Percentiles rank a stretch among this genome's conserved stretches.
These are phyloP conservation scores for Portunus trituberculatus DNA, from an alignment of 1,140 invertebrate species.

Conservation along the genomic window DNA sequence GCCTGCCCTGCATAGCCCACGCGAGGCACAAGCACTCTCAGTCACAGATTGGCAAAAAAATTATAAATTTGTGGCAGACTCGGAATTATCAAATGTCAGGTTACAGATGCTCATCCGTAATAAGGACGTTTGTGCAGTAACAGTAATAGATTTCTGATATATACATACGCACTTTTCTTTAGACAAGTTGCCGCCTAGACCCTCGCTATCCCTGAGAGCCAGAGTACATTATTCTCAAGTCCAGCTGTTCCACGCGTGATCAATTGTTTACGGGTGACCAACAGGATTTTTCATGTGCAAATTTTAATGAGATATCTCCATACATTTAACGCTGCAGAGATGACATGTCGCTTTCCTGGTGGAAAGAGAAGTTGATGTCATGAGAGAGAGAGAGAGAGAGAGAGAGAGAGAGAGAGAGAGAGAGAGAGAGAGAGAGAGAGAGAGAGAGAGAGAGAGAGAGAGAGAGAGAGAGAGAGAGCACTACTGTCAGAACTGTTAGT, in stretches of 20 bases:
- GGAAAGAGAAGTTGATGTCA: slow-evolving; percentile 16
- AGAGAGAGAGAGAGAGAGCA: slow-evolving; percentile 18
- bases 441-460: slow-evolving; percentile 16
- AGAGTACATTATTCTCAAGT: not conserved
- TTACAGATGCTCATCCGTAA: no score
- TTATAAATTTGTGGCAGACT: no score
- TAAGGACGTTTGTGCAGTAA: no score
- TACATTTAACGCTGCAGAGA: not conserved
- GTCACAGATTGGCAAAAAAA: no score
- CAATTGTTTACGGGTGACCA: not conserved
- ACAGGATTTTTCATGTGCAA: not conserved
- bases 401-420: slow-evolving; percentile 20
- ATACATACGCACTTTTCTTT: not conserved
- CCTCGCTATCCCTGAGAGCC: not conserved
- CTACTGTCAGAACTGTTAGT: not conserved
- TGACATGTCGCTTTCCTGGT: not conserved
- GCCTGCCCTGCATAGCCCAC: no score
- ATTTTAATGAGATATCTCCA: not conserved
- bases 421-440: slow-evolving; percentile 36
- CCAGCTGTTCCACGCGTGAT: not conserved
- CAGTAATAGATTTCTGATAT: no score
- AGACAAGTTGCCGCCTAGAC: not conserved
- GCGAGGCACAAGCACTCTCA: no score
- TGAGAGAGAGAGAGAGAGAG: slow-evolving; percentile 20
- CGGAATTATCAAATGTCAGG: no score